Conservation (phyloP, 92 coral and sea anemone species). For the Montipora capitata region DNA sequence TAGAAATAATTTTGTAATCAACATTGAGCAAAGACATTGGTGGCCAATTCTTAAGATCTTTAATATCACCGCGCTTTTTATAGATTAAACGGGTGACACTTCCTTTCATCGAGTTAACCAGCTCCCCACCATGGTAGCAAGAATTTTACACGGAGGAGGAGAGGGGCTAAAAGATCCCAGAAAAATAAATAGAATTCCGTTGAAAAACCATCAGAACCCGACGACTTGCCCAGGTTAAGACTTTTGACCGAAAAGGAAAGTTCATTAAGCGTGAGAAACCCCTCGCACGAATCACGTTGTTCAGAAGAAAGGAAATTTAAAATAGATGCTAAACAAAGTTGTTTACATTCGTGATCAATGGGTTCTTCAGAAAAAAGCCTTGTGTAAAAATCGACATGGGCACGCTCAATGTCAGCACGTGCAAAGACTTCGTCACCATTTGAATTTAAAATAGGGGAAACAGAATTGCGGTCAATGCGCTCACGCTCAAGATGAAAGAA, state of each 20-base stretch:
- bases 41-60: conserved; percentile 23
- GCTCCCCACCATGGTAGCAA: background rate
- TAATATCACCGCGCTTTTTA: background rate
- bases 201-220: conserved; percentile 7
- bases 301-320: background rate
- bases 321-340: too few species aligned
- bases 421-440: background rate
- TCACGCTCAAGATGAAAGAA: conserved; percentile 29
- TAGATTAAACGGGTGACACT: conserved; percentile 1
- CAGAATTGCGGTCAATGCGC: background rate
- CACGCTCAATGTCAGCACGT: background rate
- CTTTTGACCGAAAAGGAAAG: background rate
- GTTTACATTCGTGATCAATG: background rate
- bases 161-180: background rate
- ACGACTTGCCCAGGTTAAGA: background rate
- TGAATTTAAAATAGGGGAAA: background rate
- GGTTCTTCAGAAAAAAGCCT: background rate
- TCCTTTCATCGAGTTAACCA: background rate
- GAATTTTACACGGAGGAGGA: background rate
- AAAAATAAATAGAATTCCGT: conserved; percentile 2
- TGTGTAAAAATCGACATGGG: background rate
- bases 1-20: conserved; percentile 19
- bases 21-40: conserved; percentile 30
- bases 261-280: background rate
- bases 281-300: background rate